Percentiles rank a stretch among this genome's conserved stretches.
Evolutionary conservation across 2,888 invertebrate genomes (phyloP).

Genomic region (Drosophila paranaensis): DNA sequence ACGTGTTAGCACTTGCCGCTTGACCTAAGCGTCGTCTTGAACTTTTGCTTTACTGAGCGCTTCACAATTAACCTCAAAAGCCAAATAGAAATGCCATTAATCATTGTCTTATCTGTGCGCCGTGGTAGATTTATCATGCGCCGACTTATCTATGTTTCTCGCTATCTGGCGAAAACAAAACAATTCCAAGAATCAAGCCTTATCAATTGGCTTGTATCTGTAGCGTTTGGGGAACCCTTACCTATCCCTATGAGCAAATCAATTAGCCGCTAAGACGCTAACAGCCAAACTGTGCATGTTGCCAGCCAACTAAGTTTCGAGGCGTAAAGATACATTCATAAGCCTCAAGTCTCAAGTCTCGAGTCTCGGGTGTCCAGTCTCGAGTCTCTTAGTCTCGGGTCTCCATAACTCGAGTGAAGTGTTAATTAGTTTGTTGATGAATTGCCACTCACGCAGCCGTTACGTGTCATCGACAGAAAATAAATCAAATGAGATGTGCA

Average conservation of each 20-base stretch:
- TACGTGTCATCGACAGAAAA: constrained; percentile 6
- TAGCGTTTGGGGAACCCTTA: constrained; percentile 26
- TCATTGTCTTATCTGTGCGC: constrained; percentile 27
- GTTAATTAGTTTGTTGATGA: constrained; percentile 63
- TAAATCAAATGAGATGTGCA: neutral
- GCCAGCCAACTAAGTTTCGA: neutral
- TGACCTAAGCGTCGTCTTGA: neutral
- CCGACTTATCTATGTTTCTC: constrained; percentile 22
- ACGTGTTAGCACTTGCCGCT: neutral
- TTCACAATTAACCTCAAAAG: constrained; percentile 1
- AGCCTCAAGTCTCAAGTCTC: neutral
- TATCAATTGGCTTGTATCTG: constrained; percentile 17
- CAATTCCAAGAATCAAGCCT: constrained; percentile 22
- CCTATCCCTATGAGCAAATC: constrained; percentile 46
- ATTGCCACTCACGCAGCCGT: constrained; percentile 41
- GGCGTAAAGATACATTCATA: neutral
- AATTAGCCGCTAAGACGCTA: constrained; percentile 21
- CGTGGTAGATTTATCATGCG: constrained; percentile 17
- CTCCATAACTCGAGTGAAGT: constrained; percentile 37
- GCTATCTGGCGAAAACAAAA: constrained; percentile 9
- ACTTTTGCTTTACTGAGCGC: neutral
- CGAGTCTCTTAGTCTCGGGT: neutral
- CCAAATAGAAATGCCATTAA: constrained; percentile 17
- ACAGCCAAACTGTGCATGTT: constrained; percentile 6
- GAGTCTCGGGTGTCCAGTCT: neutral